Percentiles rank a stretch among this genome's conserved stretches.
Conservation (phyloP, 2,888 invertebrate genomes). For the Pristionchus arcanus region DNA sequence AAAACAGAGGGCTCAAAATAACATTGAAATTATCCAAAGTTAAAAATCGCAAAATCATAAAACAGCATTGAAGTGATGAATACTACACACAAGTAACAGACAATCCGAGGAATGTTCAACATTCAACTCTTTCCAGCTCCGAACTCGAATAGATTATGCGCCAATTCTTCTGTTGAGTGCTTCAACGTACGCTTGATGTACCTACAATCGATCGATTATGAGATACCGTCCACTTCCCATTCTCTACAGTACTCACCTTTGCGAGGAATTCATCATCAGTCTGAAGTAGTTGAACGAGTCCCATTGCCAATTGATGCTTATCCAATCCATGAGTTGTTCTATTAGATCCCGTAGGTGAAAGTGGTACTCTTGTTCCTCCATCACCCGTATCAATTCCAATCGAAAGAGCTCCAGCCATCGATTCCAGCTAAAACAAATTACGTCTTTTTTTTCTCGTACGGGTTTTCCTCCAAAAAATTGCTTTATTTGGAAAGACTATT, state of each 20-base stretch:
- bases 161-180: slow-evolving; percentile 66
- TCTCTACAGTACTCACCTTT: slow-evolving; percentile 54
- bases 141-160: background rate
- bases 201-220: background rate
- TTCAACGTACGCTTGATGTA: slow-evolving; percentile 62
- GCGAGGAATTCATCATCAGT: slow-evolving; percentile 68
- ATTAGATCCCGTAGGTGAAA: slow-evolving; percentile 14
- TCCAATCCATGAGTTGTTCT: slow-evolving; percentile 5
- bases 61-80: background rate
- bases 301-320: slow-evolving; percentile 59
- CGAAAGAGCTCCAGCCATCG: slow-evolving; percentile 45
- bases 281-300: slow-evolving; percentile 64
- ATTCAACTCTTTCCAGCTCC: background rate
- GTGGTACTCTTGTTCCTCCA: background rate
- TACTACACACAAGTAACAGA: slow-evolving; percentile 6
- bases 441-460: background rate
- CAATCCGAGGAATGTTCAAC: background rate
- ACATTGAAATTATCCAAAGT: slow-evolving; percentile 2
- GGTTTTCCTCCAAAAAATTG: background rate
- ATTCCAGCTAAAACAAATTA: slow-evolving; percentile 12
- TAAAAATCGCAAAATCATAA: background rate
- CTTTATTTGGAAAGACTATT: too few relatives aligned
- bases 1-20: background rate
- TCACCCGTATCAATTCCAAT: background rate
- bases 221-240: background rate